Evolutionary conservation across 1,140 invertebrate species (phyloP), one percentile per base, ranked within the genome.

Genomic region (Drosophila erecta): DNA sequence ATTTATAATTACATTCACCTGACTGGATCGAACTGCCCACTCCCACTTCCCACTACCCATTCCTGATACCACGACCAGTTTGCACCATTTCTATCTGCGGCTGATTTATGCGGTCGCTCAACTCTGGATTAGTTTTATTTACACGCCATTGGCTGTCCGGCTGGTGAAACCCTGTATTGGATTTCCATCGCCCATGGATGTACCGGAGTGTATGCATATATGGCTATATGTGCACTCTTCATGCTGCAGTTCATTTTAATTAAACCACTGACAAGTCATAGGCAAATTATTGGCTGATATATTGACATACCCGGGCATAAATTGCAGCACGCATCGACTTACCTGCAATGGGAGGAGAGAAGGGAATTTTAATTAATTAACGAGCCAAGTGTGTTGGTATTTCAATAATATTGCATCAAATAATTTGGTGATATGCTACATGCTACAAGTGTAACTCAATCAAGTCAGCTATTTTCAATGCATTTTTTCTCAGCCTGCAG

Each of bases 81-180:
- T 7, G 15, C n/a, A 20, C 15, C 49, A 17, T 20, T 37, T 58
- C 55, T 47, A 79, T 79, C 66, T 87, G 84, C 54, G 84, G 79
- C 72, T 87, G 84, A 89, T 87, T 87, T 87, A 87, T 87, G 84
- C 76, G 84, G 84, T 89, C 69, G 79, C 79, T 87, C 79, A 87
- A 79, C 79, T 67, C 59, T 65, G 83, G 75, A 87, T 86, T 86
- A 86, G 83, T 83, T 76, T 73, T 70, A 79, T 76, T 76, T 81
- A 76, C 70, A 85, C 67, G 69, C 73, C 72, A 81, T 62, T 64
- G 56, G 67, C 64, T 47, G 65, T 70, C 66, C 66, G 27, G 38
- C 50, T 50, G 27, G 17, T 12, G 59, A 15, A 61, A 11, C 27
- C 54, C 49, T 22, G 17, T 33, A 30, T 53, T 58, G 37, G 43